Base-by-base conservation (phyloP, 2,888 invertebrate genomes). In the Gastracanthus pulcherrimus region DNA sequence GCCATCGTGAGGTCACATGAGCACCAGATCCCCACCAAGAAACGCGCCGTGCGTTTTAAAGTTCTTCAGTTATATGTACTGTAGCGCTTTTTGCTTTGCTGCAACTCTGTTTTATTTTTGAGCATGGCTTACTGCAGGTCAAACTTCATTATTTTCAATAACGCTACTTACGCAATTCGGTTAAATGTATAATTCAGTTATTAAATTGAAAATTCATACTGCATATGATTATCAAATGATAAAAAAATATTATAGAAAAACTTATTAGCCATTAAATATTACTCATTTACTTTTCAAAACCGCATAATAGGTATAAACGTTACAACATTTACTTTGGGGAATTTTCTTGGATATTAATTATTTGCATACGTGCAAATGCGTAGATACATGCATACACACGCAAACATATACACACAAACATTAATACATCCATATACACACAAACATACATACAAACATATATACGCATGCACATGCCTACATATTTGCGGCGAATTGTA, bases 21-120 rank as follows among this genome's bases (percentile, higher is more conserved):
- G 58, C 76, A 62, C 71, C 64, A 71, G 64, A 74, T 80, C 83
- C 84, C 84, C 86, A 80, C 85, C 82, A 79, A 78, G 19, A 55
- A 66, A 7, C 48, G 26, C 58, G 62, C 51, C 69, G 38, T 60
- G 80, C 72, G 60, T 70, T 66, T 67, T 72, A 19, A 74, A 67
- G 55, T 82, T 74, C 41, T 75, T 71, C 13, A 76, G 26, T 64
- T 66, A 48, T 58, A 48, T 71, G 71, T 38, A 62, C 45, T 75
- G 58, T 36, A 11, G 62, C 72, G 62, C 58, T 77, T 79, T 77
- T 77, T 58, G 45, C 75, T 64, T 82, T 77, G 45, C 67, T 36
- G 66, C 34, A 62, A 38, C 41, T 26, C 34, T 11, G 36, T 38
- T 77, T 77, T 77, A 74, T 72, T 77, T 80, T 71, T 60, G 26